Conservation (phyloP, 35 echinoderm and acorn worm species). For the Apostichopus japonicus region DNA sequence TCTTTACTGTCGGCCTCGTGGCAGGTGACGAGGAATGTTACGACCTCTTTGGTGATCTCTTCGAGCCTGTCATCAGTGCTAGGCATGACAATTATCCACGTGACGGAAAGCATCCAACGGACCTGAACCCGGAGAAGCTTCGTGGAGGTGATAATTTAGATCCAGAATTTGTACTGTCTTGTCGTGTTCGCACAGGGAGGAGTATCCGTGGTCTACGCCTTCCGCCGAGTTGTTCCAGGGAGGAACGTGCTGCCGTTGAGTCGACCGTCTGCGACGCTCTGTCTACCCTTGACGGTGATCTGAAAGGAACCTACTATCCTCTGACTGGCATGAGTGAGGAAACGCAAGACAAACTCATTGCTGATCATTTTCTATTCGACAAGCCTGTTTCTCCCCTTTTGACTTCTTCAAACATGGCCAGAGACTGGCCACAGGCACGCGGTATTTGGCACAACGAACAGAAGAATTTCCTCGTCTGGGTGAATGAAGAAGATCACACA, state of each 20-base stretch:
- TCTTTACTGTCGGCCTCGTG: conserved; percentile 91
- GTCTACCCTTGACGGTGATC: conserved; percentile 61
- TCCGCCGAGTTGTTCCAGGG: conserved; percentile 77
- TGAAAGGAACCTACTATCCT: conserved; percentile 93
- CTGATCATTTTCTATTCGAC: conserved; percentile 96
- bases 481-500: conserved; percentile 97
- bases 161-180: conserved; percentile 91
- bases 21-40: conserved; percentile 99
- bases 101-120: conserved; percentile 86
- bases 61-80: conserved; percentile 88
- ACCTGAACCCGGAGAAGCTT: conserved; percentile 76
- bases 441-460: conserved; percentile 98
- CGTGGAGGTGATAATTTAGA: conserved; percentile 83
- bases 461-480: conserved; percentile 97
- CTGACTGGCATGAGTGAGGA: conserved; percentile 90
- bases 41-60: conserved; percentile 82
- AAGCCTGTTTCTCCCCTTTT: conserved; percentile 98
- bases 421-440: conserved; percentile 95
- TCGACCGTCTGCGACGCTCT: conserved; percentile 74
- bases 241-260: conserved; percentile 80
- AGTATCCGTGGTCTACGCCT: conserved; percentile 84
- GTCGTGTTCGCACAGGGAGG: conserved; percentile 93
- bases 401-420: conserved; percentile 87
- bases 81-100: conserved; percentile 76
- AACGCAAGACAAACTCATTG: conserved; percentile 88